Conservation (phyloP, 2,888 invertebrate species). For the Drosophila neutralis region DNA sequence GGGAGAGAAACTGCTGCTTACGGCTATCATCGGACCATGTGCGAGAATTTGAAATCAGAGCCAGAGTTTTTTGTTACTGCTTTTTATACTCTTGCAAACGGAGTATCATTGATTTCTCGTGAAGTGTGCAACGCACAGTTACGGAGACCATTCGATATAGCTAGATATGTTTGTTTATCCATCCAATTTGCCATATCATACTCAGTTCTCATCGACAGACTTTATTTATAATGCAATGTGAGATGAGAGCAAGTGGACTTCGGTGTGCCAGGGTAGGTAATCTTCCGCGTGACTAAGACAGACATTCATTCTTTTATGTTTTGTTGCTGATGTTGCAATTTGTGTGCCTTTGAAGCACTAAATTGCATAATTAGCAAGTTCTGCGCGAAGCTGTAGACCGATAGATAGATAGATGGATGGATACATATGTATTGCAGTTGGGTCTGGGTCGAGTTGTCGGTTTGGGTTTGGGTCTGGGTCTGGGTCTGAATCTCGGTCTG, state of each 20-base stretch:
- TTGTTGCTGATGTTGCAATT: slow-evolving; percentile 58
- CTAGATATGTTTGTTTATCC: background rate
- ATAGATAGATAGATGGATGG: slow-evolving; percentile 7
- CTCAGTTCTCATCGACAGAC: background rate
- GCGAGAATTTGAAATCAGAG: slow-evolving; percentile 57
- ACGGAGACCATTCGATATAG: background rate
- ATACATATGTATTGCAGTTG: slow-evolving; percentile 6
- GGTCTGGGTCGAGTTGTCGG: slow-evolving; percentile 10
- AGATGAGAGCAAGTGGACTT: background rate
- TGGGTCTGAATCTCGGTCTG: slow-evolving; percentile 8
- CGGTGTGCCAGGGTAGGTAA: background rate
- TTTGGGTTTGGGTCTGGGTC: slow-evolving; percentile 7
- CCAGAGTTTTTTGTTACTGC: slow-evolving; percentile 10
- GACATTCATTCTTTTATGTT: slow-evolving; percentile 14
- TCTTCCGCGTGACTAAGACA: background rate
- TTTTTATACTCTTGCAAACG: background rate
- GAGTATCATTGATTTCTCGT: background rate
- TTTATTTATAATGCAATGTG: background rate
- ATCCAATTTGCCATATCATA: background rate
- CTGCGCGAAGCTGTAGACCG: slow-evolving; percentile 1
- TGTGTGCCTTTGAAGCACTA: slow-evolving; percentile 57
- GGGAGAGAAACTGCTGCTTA: slow-evolving; percentile 30
- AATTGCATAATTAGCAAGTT: slow-evolving; percentile 78
- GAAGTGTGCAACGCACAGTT: background rate
- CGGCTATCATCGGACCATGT: slow-evolving; percentile 42